Conservation (phyloP, 2,888 invertebrate genomes). For the Cosmia pyralina region DNA sequence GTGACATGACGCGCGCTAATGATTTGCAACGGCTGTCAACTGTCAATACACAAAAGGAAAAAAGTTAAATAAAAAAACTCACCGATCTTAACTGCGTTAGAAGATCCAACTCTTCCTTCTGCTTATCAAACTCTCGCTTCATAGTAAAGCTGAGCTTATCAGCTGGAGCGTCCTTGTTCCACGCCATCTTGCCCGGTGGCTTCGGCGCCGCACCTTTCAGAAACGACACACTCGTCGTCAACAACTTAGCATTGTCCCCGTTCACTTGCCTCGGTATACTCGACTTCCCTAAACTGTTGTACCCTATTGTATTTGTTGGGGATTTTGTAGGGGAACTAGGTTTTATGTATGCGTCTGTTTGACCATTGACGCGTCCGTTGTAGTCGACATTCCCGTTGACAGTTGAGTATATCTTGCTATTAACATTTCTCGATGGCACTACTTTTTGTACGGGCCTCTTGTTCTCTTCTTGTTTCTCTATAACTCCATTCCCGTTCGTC, state of each 20-base stretch:
- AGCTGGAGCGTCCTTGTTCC: slow-evolving; percentile 93
- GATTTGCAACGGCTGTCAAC: not conserved
- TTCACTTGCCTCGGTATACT: slow-evolving; percentile 82
- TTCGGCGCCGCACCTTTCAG: slow-evolving; percentile 89
- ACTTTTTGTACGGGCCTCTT: slow-evolving; percentile 95
- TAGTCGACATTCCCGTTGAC: slow-evolving; percentile 86
- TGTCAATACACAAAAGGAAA: not conserved
- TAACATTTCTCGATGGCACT: slow-evolving; percentile 93
- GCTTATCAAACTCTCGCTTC: slow-evolving; percentile 97
- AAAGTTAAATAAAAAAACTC: slow-evolving; percentile 70
- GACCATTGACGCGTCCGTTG: slow-evolving; percentile 77
- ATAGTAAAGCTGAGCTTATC: slow-evolving; percentile 97
- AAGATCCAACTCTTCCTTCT: slow-evolving; percentile 96
- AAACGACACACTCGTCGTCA: slow-evolving; percentile 90
- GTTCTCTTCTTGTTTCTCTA: slow-evolving; percentile 85
- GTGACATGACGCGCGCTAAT: not conserved
- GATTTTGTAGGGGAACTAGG: slow-evolving; percentile 92
- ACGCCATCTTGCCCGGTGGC: slow-evolving; percentile 91
- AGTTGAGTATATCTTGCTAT: slow-evolving; percentile 85
- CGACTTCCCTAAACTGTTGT: slow-evolving; percentile 87
- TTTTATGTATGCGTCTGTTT: slow-evolving; percentile 90
- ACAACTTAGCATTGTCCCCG: slow-evolving; percentile 86
- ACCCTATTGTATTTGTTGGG: slow-evolving; percentile 90
- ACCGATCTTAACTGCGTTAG: slow-evolving; percentile 96
- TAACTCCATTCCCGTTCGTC: slow-evolving; percentile 74